These are phyloP conservation scores for Invenusta paracnida DNA, from an alignment of 2,888 invertebrate genomes.

Conservation along the genomic window DNA sequence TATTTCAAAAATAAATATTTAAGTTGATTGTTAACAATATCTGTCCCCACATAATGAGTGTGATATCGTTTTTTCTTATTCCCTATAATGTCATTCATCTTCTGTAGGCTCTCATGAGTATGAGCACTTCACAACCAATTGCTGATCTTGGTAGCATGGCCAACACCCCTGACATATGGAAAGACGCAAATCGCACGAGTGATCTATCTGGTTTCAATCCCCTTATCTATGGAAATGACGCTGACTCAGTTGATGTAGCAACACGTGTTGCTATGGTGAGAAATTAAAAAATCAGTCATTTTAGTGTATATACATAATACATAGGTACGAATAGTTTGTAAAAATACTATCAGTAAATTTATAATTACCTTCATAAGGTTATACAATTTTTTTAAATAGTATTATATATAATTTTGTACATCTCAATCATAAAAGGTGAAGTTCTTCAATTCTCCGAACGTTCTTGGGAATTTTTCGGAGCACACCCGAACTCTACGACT, in stretches of 20 bases:
- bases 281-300: constrained; percentile 36
- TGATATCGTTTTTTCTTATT: no score
- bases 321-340: no score
- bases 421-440: constrained; percentile 67
- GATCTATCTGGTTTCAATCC: constrained; percentile 30
- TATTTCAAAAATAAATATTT: no score
- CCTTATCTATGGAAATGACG: constrained; percentile 67
- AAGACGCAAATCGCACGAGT: constrained; percentile 43
- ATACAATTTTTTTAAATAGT: no score
- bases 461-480: constrained; percentile 92
- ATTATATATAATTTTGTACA: no score
- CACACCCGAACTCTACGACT: constrained; percentile 90
- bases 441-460: constrained; percentile 94
- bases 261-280: constrained; percentile 90
- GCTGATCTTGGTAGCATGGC: constrained; percentile 60
- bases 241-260: constrained; percentile 95
- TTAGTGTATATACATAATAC: not conserved
- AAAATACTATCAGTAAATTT: no score
- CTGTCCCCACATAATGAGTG: no score
- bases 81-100: no score
- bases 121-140: constrained; percentile 67
- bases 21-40: no score
- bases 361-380: no score
- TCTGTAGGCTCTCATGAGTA: constrained; percentile 72
- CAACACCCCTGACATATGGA: constrained; percentile 52